A percentile compares a stretch with the other conserved stretches of the same genome.
Conservation (phyloP, 2,888 invertebrate species). For the Elmis aenea region DNA sequence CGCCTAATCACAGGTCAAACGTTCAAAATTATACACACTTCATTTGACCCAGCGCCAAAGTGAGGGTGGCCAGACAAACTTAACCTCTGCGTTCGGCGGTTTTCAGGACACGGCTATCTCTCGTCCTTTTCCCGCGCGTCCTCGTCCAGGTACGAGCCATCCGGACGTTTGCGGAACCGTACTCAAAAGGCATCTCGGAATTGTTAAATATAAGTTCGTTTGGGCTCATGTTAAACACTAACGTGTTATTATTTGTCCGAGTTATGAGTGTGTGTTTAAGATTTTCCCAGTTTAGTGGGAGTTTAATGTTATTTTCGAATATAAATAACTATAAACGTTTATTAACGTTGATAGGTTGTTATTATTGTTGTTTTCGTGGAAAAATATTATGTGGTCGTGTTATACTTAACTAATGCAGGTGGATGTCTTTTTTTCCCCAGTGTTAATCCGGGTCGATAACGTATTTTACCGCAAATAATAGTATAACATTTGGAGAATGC, state of each 20-base stretch:
- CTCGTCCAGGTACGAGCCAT: background rate
- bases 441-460: no score
- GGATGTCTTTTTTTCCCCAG: no score
- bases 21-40: slow-evolving; percentile 41
- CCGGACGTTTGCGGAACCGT: slow-evolving; percentile 1
- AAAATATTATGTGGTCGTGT: no score
- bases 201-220: slow-evolving; percentile 10
- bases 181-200: slow-evolving; percentile 6
- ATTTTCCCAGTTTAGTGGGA: slow-evolving; percentile 27
- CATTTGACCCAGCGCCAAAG: slow-evolving; percentile 33
- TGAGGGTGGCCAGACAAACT: slow-evolving; percentile 37
- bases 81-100: slow-evolving; percentile 15
- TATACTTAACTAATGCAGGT: no score
- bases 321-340: slow-evolving; percentile 24
- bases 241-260: slow-evolving; percentile 24
- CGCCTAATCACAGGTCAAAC: slow-evolving; percentile 45
- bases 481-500: no score
- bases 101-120: slow-evolving; percentile 7
- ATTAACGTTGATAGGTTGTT: slow-evolving; percentile 21
- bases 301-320: slow-evolving; percentile 21
- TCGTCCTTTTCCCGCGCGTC: slow-evolving; percentile 9
- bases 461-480: no score
- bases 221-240: slow-evolving; percentile 13
- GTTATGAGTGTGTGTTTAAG: slow-evolving; percentile 26
- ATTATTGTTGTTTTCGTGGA: no score